Conservation (phyloP, 2,888 invertebrate species). For the Limnephilus auricula region DNA sequence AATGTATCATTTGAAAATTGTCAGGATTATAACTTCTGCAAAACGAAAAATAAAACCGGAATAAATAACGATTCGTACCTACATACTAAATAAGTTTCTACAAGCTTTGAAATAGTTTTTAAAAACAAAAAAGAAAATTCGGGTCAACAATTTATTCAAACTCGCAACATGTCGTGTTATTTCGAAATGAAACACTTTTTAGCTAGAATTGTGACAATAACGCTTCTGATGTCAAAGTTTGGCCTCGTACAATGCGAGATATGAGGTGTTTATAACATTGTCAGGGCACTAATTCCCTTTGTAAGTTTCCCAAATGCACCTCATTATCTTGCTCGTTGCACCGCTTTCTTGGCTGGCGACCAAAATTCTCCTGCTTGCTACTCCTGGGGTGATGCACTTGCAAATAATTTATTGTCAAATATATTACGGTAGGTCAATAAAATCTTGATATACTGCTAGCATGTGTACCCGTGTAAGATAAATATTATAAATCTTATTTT, state of each 20-base stretch:
- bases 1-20: too few species aligned
- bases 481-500: too few species aligned
- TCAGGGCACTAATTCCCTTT: conserved; percentile 6
- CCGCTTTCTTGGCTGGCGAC: background rate
- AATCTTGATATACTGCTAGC: background rate
- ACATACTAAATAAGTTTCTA: background rate
- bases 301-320: conserved; percentile 15
- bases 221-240: conserved; percentile 2
- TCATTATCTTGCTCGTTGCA: conserved; percentile 1
- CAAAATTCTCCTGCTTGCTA: background rate
- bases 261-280: conserved; percentile 3
- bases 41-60: background rate
- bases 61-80: background rate
- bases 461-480: background rate
- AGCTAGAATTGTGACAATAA: background rate
- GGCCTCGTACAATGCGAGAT: background rate
- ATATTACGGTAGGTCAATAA: background rate
- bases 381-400: background rate
- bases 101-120: background rate
- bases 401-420: background rate
- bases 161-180: background rate
- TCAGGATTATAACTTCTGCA: background rate
- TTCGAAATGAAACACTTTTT: background rate
- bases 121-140: background rate
- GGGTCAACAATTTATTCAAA: background rate